Evolutionary conservation across 1,140 invertebrate species (phyloP).

Genomic region (Venturia canescens): DNA sequence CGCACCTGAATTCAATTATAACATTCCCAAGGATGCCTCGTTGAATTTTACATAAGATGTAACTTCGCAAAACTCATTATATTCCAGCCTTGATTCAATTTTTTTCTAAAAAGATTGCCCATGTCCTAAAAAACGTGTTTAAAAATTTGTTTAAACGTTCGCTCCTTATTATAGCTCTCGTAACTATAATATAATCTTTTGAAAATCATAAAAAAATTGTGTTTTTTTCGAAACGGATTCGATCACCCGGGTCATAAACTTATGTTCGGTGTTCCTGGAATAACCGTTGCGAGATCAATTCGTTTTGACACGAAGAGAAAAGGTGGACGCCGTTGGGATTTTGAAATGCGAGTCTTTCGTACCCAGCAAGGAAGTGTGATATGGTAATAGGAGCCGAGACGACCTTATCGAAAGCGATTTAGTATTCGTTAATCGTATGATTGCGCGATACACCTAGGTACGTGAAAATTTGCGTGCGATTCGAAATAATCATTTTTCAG

Average conservation of each 20-base stretch:
- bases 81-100: too few relatives aligned
- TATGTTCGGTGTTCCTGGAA: too few relatives aligned
- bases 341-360: background rate
- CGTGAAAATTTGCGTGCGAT: conserved; percentile 34
- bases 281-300: too few relatives aligned
- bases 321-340: background rate
- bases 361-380: background rate
- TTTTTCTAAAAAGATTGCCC: too few relatives aligned
- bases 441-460: conserved; percentile 7
- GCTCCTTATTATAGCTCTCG: too few relatives aligned
- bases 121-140: too few relatives aligned
- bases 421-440: conserved; percentile 29
- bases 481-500: conserved; percentile 3
- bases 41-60: conserved; percentile 48
- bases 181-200: too few relatives aligned
- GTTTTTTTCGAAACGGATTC: too few relatives aligned
- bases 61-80: background rate
- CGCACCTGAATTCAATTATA: conserved; percentile 30
- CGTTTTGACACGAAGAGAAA: background rate
- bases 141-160: too few relatives aligned
- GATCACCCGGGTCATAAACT: too few relatives aligned
- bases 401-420: conserved; percentile 25
- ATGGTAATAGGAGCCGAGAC: background rate
- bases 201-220: too few relatives aligned
- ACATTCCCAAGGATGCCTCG: conserved; percentile 41